Evolutionary conservation across 2,113 vertebrate species (phyloP), one percentile per base, ranked within the genome.

Genomic region (Aspiorhynchus laticeps): DNA sequence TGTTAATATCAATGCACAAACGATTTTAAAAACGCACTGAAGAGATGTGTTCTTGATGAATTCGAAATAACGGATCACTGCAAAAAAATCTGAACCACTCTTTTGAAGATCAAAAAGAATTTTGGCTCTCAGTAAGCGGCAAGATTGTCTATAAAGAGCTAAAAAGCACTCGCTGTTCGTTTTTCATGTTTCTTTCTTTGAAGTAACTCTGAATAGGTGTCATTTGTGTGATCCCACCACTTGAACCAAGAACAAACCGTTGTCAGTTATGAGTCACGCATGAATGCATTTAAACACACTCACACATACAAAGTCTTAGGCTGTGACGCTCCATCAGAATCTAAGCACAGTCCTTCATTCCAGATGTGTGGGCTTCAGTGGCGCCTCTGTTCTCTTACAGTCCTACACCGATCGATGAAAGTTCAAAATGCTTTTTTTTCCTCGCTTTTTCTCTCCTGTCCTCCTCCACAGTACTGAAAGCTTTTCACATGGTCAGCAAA

Each of bases 401-500:
- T 79, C 80, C 80, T 63, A 87, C 51, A 77, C 76, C 88, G 69
- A 89, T 89, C 80, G 67, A 88, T 88, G 48, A 53, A 84, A 79
- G 33, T 85, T 78, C 28, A 80, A 85, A 85, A 53, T n/a, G 38
- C 71, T 59, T 53, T 88, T 53, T 48, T 48, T 48, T 71, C 85
- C 46, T 36, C 46, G 2, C 31, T 17, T 84, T 74, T 51, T 83
- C 75, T 77, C 82, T 78, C 69, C 79, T 85, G 74, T 85, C 84
- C 74, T 67, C 82, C 82, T 56, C 82, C 82, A 84, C 82, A 84
- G 46, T 5, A 24, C 71, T n/a, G 36, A 33, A 82, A 59, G 77
- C 51, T 86, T 85, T 90, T 74, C 43, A 85, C 43, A 78, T 46
- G 71, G 80, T 89, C 86, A 84, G 86, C 86, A 86, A 56, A 84